These are phyloP conservation scores for Pristionchus entomophagus DNA, from an alignment of 2,888 invertebrate genomes.

Conservation along the genomic window DNA sequence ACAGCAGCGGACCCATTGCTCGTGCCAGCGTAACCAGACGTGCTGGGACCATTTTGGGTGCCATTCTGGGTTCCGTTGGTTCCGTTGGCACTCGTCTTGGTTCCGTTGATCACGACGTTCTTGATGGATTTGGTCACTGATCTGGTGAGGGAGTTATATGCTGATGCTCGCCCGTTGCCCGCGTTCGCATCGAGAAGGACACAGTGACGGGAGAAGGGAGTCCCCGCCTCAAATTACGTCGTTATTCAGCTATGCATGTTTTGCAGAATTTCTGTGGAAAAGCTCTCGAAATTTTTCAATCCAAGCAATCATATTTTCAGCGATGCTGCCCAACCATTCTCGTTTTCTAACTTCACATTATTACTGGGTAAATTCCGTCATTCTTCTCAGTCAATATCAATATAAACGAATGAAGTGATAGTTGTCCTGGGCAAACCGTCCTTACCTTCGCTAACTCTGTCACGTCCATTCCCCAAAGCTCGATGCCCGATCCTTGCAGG, in stretches of 20 bases:
- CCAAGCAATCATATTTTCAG: no score
- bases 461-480: conserved; percentile 55
- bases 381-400: no score
- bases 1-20: neutral
- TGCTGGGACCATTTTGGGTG: neutral
- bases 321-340: no score
- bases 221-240: conserved; percentile 12
- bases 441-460: conserved; percentile 51
- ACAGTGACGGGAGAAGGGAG: conserved; percentile 45
- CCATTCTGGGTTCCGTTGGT: neutral
- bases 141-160: conserved; percentile 13
- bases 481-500: conserved; percentile 51
- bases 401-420: no score
- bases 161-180: neutral
- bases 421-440: neutral
- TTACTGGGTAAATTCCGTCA: no score
- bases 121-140: neutral
- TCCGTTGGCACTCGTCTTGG: neutral
- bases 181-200: conserved; percentile 11
- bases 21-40: neutral
- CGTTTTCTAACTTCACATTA: no score
- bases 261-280: no score
- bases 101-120: neutral
- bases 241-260: neutral
- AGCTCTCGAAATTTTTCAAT: no score